Conservation (phyloP, 2,888 invertebrate species). For the Crossocerus cetratus region DNA sequence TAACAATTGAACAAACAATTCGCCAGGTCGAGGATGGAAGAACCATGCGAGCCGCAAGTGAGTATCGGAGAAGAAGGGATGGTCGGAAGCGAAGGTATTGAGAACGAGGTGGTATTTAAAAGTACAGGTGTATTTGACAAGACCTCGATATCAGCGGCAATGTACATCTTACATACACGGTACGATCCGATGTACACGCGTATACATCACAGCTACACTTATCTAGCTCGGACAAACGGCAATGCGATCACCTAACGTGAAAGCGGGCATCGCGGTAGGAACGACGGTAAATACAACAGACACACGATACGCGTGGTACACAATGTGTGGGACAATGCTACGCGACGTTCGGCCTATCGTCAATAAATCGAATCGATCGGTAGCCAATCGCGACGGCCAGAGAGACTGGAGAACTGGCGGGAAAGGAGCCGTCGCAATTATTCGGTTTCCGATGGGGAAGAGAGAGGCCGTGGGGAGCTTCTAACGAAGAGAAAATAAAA, state of each 20-base stretch:
- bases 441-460: no score
- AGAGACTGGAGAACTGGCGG: no score
- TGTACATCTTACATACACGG: slow-evolving; percentile 21
- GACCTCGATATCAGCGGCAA: slow-evolving; percentile 7
- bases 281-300: neutral
- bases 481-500: no score
- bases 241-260: neutral
- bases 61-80: no score
- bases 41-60: no score
- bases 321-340: neutral
- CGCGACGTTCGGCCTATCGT: neutral
- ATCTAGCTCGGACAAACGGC: neutral
- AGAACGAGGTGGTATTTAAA: slow-evolving; percentile 2
- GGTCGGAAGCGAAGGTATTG: no score
- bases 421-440: no score
- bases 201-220: slow-evolving; percentile 19
- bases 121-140: slow-evolving; percentile 34
- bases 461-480: no score
- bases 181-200: slow-evolving; percentile 8
- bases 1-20: no score
- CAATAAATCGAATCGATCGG: neutral
- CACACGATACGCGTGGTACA: neutral
- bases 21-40: no score
- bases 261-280: neutral
- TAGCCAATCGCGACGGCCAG: neutral